Conservation (phyloP, 2,797 vertebrate genomes). For the Danio kyathit region DNA sequence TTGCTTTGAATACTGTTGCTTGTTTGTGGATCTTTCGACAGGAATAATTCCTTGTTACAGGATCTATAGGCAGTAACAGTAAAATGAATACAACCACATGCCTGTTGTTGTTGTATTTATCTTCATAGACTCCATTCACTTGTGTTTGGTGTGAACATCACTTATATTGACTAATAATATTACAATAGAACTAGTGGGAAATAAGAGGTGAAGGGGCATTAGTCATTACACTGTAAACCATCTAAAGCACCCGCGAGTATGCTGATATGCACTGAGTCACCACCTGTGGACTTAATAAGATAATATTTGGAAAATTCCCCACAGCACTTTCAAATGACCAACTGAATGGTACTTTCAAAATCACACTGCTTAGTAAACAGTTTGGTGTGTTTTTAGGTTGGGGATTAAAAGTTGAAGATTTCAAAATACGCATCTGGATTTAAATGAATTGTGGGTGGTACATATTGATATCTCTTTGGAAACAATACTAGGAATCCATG, state of each 20-base stretch:
- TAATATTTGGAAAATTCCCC: conserved; percentile 9
- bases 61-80: neutral
- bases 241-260: conserved; percentile 28
- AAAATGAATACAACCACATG: neutral
- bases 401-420: neutral
- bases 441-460: neutral
- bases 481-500: conserved; percentile 5
- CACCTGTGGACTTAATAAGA: conserved; percentile 3
- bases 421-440: conserved; percentile 1
- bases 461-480: conserved; percentile 6
- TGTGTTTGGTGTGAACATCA: conserved; percentile 37
- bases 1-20: conserved; percentile 22
- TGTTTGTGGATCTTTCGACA: conserved; percentile 6
- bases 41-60: neutral
- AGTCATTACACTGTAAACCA: conserved; percentile 7
- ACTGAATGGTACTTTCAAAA: neutral
- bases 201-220: conserved; percentile 28
- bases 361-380: neutral
- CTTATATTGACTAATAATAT: conserved; percentile 20
- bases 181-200: conserved; percentile 11
- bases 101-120: conserved; percentile 16
- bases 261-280: conserved; percentile 25
- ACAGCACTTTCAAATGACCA: conserved; percentile 9
- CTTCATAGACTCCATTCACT: neutral
- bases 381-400: neutral